A percentile compares a stretch with the other conserved stretches of the same genome.
Conservation (phyloP, 2,888 invertebrate species). For the Apodemia duryi region DNA sequence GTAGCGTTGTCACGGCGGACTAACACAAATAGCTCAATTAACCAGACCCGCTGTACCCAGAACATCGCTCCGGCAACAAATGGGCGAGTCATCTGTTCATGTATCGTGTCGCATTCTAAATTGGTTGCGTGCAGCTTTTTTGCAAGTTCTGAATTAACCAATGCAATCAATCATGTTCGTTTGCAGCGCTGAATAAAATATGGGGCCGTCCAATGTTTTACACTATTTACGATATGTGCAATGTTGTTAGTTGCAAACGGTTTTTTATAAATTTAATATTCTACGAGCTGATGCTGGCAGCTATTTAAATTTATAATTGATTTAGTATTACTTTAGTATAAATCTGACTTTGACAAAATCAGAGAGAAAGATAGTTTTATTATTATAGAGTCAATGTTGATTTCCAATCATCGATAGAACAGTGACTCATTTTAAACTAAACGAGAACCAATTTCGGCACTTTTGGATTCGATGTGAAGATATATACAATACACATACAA, state of each 20-base stretch:
- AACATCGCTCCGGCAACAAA: slow-evolving; percentile 48
- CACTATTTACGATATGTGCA: slow-evolving; percentile 16
- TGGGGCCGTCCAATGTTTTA: slow-evolving; percentile 23
- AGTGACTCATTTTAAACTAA: too few species aligned
- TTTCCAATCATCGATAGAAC: too few species aligned
- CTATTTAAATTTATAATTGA: not conserved
- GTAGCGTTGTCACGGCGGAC: slow-evolving; percentile 50
- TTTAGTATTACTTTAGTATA: not conserved
- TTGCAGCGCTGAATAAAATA: slow-evolving; percentile 28
- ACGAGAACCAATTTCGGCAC: too few species aligned
- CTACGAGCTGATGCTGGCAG: not conserved
- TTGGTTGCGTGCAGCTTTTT: slow-evolving; percentile 55
- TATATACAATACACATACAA: too few species aligned
- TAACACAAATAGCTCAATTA: slow-evolving; percentile 73
- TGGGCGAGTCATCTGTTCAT: slow-evolving; percentile 53
- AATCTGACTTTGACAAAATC: not conserved
- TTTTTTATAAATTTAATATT: slow-evolving; percentile 11
- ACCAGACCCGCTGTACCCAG: slow-evolving; percentile 48
- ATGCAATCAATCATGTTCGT: slow-evolving; percentile 42
- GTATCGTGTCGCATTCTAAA: slow-evolving; percentile 60
- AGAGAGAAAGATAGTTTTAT: not conserved
- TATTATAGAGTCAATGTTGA: not conserved
- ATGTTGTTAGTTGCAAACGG: slow-evolving; percentile 15
- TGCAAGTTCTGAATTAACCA: slow-evolving; percentile 43
- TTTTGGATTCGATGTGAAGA: too few species aligned